Evolutionary conservation across 2,888 invertebrate genomes (phyloP).

Genomic region (Spisula subtruncata): DNA sequence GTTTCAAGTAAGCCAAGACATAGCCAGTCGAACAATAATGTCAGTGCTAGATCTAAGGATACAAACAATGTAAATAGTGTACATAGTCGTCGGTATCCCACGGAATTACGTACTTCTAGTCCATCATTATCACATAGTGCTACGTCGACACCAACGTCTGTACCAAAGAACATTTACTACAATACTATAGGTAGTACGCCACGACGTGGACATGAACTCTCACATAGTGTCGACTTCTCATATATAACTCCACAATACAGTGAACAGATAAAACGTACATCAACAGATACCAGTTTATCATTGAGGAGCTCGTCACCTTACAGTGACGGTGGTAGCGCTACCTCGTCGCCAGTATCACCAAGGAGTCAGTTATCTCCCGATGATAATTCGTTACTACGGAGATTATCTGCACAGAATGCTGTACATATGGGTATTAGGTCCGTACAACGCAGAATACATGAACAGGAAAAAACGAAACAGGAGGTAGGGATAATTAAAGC

Average conservation of each 20-base stretch:
- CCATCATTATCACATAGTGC: constrained; percentile 66
- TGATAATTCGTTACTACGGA: constrained; percentile 70
- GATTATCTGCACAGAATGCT: constrained; percentile 80
- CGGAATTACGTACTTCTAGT: constrained; percentile 69
- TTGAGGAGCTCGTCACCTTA: constrained; percentile 69
- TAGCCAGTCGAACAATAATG: constrained; percentile 60
- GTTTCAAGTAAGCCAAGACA: constrained; percentile 51
- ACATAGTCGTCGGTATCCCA: constrained; percentile 55
- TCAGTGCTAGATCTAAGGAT: constrained; percentile 63
- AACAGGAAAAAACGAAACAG: constrained; percentile 84
- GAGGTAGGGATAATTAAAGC: constrained; percentile 76
- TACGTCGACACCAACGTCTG: constrained; percentile 48
- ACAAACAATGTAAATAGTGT: constrained; percentile 30
- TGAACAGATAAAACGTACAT: constrained; percentile 77
- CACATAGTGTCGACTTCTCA: constrained; percentile 82
- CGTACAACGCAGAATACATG: constrained; percentile 83
- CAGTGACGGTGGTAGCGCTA: constrained; percentile 62
- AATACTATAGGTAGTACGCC: constrained; percentile 74
- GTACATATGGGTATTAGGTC: constrained; percentile 85
- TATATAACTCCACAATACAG: constrained; percentile 71
- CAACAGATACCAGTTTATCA: constrained; percentile 81
- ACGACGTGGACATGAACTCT: constrained; percentile 76
- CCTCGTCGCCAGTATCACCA: constrained; percentile 53
- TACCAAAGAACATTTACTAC: constrained; percentile 58
- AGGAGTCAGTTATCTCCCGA: constrained; percentile 69